These are phyloP conservation scores for Furcula furcula DNA, from an alignment of 2,888 invertebrate species.

Conservation along the genomic window DNA sequence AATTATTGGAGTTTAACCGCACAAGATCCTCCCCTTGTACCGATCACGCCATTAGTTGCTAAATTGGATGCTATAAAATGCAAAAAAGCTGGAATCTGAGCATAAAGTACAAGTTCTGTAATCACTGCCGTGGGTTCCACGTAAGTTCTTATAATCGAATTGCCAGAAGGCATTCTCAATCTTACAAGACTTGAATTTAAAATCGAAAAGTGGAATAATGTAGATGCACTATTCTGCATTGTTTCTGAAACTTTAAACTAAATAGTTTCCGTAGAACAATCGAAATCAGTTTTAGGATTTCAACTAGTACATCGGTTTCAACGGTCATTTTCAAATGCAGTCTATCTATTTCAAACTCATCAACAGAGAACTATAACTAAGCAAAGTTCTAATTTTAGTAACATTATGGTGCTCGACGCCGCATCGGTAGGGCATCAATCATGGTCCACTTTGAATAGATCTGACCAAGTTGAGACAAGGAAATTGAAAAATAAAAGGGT, in stretches of 20 bases:
- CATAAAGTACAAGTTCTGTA: constrained; percentile 33
- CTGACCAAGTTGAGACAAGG: constrained; percentile 24
- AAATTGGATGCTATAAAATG: constrained; percentile 67
- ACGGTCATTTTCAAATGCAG: constrained; percentile 12
- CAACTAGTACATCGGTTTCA: no score
- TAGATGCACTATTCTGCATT: no score
- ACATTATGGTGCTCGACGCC: constrained; percentile 48
- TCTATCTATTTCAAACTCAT: constrained; percentile 27
- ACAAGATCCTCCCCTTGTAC: constrained; percentile 41
- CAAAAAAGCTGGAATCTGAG: constrained; percentile 53
- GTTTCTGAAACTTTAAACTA: no score
- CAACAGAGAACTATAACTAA: constrained; percentile 30
- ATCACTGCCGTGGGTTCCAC: constrained; percentile 28
- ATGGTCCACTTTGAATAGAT: constrained; percentile 42
- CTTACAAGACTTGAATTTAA: no score
- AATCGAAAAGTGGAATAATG: no score
- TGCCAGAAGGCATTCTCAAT: constrained; percentile 20
- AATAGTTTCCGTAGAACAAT: no score
- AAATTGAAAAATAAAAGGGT: constrained; percentile 27
- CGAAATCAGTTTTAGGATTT: no score
- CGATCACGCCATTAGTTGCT: constrained; percentile 57
- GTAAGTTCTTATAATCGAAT: constrained; percentile 30
- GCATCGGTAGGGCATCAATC: constrained; percentile 59
- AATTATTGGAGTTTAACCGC: constrained; percentile 48
- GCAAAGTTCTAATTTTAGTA: constrained; percentile 52